These are phyloP conservation scores for Edolisoma coerulescens DNA, from an alignment of 2,113 vertebrate genomes.

Conservation along the genomic window DNA sequence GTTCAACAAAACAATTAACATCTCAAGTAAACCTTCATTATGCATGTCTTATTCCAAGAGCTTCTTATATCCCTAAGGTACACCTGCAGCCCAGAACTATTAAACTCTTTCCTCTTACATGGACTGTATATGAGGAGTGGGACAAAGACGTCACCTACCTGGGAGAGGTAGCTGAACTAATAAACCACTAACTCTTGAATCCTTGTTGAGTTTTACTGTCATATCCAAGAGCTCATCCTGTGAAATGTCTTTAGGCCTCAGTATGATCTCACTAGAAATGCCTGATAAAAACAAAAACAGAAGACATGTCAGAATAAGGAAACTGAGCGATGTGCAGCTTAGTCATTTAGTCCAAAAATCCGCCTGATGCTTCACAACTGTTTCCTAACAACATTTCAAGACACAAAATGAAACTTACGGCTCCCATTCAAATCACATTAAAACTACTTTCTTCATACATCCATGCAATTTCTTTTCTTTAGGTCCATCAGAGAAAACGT, in stretches of 20 bases:
- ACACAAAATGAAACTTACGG: accelerated
- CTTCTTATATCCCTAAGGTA: not conserved
- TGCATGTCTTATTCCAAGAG: not conserved
- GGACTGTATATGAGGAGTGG: not conserved
- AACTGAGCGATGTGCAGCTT: not conserved
- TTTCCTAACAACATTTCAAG: not conserved
- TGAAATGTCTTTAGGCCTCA: constrained; percentile 81
- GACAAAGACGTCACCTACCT: constrained; percentile 54
- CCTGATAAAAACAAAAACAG: constrained; percentile 48
- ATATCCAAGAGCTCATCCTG: constrained; percentile 87
- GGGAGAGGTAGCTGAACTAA: constrained; percentile 89
- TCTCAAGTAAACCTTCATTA: not conserved
- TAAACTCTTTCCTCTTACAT: not conserved
- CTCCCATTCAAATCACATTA: not conserved
- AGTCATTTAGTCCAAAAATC: not conserved
- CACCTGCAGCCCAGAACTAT: not conserved
- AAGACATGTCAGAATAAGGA: not conserved
- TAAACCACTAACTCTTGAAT: constrained; percentile 85
- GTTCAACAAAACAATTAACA: not conserved
- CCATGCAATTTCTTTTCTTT: not conserved
- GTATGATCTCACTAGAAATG: constrained; percentile 84
- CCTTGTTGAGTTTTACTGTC: constrained; percentile 83
- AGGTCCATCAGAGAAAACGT: not conserved
- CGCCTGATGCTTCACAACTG: not conserved
- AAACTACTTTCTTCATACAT: not conserved